These are phyloP conservation scores for Galaxea fascicularis DNA, from an alignment of 92 coral and sea anemone genomes.

Conservation along the genomic window DNA sequence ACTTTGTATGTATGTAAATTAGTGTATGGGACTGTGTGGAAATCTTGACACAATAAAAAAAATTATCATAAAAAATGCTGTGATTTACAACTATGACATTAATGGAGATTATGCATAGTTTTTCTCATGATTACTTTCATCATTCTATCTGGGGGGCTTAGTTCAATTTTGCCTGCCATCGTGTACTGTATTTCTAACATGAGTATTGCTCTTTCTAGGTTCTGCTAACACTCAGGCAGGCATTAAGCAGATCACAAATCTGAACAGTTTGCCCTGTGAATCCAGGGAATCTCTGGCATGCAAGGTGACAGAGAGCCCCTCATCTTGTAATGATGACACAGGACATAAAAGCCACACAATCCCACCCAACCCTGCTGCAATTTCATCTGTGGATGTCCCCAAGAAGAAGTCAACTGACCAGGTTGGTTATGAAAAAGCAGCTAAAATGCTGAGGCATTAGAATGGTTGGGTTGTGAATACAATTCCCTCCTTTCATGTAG, in stretches of 20 bases:
- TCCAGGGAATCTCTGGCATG: neutral
- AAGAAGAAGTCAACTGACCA: constrained; percentile 3
- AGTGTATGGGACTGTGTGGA: too few species aligned
- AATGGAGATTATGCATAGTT: too few species aligned
- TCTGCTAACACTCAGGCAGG: neutral
- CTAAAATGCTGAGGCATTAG: neutral
- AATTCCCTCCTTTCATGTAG: too few species aligned
- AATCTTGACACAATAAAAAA: too few species aligned
- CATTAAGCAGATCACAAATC: neutral
- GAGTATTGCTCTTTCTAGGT: neutral
- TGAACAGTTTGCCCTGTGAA: neutral
- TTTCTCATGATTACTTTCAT: too few species aligned
- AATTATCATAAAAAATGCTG: too few species aligned
- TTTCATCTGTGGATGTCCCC: neutral
- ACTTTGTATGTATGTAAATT: too few species aligned
- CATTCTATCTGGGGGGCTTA: too few species aligned
- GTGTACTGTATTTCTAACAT: neutral
- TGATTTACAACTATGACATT: too few species aligned
- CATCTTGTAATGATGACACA: neutral
- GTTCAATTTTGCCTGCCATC: neutral
- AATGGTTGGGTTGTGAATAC: too few species aligned
- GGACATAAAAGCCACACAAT: neutral
- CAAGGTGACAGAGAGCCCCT: neutral
- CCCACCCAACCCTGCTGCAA: neutral
- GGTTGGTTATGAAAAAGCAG: neutral